Percentiles rank a stretch among this genome's conserved stretches.
Evolutionary conservation across 2,888 invertebrate genomes (phyloP).

Genomic region (Hirtodrosophila confusa): DNA sequence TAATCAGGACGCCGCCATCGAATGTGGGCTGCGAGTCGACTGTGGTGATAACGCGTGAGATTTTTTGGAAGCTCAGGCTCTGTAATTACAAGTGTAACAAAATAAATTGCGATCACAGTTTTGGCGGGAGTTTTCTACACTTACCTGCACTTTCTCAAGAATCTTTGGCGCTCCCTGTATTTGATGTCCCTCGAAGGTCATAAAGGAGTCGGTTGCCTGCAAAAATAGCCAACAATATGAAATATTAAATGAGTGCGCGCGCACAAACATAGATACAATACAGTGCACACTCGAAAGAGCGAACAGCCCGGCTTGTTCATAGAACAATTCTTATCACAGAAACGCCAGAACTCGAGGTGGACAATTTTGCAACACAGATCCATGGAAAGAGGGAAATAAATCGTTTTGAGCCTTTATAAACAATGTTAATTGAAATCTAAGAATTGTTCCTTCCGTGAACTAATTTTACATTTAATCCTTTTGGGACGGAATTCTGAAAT

Average conservation of each 20-base stretch:
- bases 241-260: conserved; percentile 21
- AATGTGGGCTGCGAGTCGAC: conserved; percentile 99
- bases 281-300: too few relatives aligned
- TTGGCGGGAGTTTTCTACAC: conserved; percentile 78
- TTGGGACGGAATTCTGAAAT: too few relatives aligned
- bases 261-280: conserved; percentile 1
- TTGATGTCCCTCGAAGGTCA: conserved; percentile 98
- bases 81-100: conserved; percentile 85
- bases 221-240: conserved; percentile 50
- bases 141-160: conserved; percentile 96
- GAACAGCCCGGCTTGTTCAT: too few relatives aligned
- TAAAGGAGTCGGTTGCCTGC: conserved; percentile 94
- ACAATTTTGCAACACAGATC: too few relatives aligned
- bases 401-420: too few relatives aligned
- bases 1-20: conserved; percentile 97
- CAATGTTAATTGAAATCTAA: too few relatives aligned
- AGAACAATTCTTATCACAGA: too few relatives aligned
- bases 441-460: too few relatives aligned
- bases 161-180: conserved; percentile 96
- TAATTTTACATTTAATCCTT: too few relatives aligned
- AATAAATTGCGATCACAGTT: neutral
- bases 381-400: too few relatives aligned
- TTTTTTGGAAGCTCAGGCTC: conserved; percentile 96
- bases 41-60: conserved; percentile 95
- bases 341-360: too few relatives aligned